These are phyloP conservation scores for Siniperca chuatsi DNA, from an alignment of 2,113 vertebrate species.

Conservation along the genomic window DNA sequence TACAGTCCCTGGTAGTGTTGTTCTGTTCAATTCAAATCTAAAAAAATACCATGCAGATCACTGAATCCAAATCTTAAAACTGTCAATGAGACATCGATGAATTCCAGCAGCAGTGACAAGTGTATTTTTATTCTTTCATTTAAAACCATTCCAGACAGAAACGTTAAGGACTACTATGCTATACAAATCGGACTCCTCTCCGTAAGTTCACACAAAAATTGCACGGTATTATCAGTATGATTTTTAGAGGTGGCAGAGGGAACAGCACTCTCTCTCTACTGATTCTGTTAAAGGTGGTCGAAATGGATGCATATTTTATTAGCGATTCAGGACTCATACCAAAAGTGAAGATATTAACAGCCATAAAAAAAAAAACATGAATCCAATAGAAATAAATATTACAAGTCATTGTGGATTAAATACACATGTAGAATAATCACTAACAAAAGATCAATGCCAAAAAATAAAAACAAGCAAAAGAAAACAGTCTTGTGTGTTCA, in stretches of 20 bases:
- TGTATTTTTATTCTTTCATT: constrained; percentile 74
- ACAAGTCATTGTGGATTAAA: constrained; percentile 85
- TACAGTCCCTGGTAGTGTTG: background rate
- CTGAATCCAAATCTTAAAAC: constrained; percentile 16
- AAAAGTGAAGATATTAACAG: constrained; percentile 70
- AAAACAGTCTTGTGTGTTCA: constrained; percentile 55
- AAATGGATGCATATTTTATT: constrained; percentile 67
- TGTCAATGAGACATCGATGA: constrained; percentile 58
- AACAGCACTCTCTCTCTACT: constrained; percentile 23
- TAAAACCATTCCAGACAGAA: constrained; percentile 73
- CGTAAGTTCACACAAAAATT: constrained; percentile 66
- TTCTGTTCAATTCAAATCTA: too few species aligned
- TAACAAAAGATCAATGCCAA: constrained; percentile 79
- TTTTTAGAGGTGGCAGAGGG: constrained; percentile 34
- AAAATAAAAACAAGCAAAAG: constrained; percentile 66
- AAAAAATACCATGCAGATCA: background rate
- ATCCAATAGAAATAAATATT: constrained; percentile 91
- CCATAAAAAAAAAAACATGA: constrained; percentile 74
- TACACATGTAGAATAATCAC: constrained; percentile 81
- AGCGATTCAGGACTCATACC: constrained; percentile 53
- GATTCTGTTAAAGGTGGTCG: constrained; percentile 54
- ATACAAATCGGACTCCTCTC: constrained; percentile 61
- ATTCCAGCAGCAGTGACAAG: constrained; percentile 66
- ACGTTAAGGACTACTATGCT: constrained; percentile 57
- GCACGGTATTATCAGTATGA: constrained; percentile 71